Evolutionary conservation across 2,797 vertebrate species (phyloP), one percentile per base, ranked within the genome.

Genomic region (Leptatherina wallacei): DNA sequence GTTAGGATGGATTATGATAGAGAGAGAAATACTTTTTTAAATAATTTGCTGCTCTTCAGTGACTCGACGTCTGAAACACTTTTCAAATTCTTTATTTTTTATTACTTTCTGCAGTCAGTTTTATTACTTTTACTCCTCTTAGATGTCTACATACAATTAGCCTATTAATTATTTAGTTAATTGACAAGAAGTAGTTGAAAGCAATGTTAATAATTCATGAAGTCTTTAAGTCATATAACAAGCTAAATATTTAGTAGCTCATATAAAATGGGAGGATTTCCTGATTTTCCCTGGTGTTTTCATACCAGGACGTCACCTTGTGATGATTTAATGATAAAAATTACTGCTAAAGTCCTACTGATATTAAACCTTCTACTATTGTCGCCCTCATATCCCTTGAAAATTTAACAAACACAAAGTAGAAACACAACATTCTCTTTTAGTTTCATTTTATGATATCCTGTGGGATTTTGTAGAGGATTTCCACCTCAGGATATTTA

Each of bases 1-100:
- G 30, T 66, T 57, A 64, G 35, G 29, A 29, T 44, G 14, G 54
- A 66, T 72, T n/a, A 61, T 47, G 75, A 69, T 61, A 11, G 54
- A 81, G 58, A 62, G 6, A 22, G 13, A 42, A 56, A 47, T 6
- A 29, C 74, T 16, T 55, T 27, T 36, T 20, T 20, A 56, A 56
- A 58, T 20, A 2, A 40, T 44, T 51, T 24, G 27, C 57, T 63
- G 61, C 64, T 59, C 11, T 55, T 42, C 12, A 12, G 1, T 40
- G 20, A 20, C 24, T 9, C 22, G 9, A 13, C 64, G 9, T 55
- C 36, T 29, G 3, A 47, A 62, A 30, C 42, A 36, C n/a, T 38
- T 10, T 8, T 27, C 40, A 20, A 10, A 6, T 59, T n/a, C 9
- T 1, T 32, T 57, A 32, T 56, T 56, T 20, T 58, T 35, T 7